Evolutionary conservation across 35 echinoderm and acorn worm genomes (phyloP).

Genomic region (Acanthaster planci): DNA sequence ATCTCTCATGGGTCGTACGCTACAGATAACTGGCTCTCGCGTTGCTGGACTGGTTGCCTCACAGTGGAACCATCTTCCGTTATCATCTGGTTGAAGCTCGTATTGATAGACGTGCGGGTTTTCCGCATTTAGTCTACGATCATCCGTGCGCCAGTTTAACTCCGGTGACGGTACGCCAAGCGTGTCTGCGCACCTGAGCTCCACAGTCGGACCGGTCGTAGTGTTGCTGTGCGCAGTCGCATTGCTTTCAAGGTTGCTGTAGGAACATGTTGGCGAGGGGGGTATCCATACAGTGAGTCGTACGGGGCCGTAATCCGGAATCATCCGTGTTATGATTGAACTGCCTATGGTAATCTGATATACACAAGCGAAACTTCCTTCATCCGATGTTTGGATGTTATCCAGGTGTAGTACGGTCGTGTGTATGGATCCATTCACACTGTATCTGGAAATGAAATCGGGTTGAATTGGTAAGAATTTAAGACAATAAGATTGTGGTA

Average conservation of each 20-base stretch:
- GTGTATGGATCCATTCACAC: not conserved
- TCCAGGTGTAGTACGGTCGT: not conserved
- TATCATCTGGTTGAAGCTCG: not conserved
- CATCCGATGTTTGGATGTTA: not conserved
- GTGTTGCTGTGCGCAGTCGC: not conserved
- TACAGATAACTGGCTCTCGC: not conserved
- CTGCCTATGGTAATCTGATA: not conserved
- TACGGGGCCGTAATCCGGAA: not conserved
- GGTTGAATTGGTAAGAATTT: no score
- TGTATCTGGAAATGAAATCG: not conserved
- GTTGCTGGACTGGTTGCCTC: not conserved
- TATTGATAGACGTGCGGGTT: no score
- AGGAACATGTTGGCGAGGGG: constrained; percentile 6
- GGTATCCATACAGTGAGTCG: not conserved
- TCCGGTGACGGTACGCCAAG: not conserved
- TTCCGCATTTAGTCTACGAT: not conserved
- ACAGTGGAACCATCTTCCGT: not conserved
- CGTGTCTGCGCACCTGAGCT: not conserved
- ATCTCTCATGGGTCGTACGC: not conserved
- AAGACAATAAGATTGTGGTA: no score
- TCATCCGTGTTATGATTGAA: not conserved
- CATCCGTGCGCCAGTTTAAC: not conserved
- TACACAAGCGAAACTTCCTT: not conserved
- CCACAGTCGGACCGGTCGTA: not conserved
- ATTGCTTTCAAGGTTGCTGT: not conserved